Evolutionary conservation across 1,140 invertebrate species (phyloP), one percentile per base, ranked within the genome.

Genomic region (Pseudomyrmex pallidus): DNA sequence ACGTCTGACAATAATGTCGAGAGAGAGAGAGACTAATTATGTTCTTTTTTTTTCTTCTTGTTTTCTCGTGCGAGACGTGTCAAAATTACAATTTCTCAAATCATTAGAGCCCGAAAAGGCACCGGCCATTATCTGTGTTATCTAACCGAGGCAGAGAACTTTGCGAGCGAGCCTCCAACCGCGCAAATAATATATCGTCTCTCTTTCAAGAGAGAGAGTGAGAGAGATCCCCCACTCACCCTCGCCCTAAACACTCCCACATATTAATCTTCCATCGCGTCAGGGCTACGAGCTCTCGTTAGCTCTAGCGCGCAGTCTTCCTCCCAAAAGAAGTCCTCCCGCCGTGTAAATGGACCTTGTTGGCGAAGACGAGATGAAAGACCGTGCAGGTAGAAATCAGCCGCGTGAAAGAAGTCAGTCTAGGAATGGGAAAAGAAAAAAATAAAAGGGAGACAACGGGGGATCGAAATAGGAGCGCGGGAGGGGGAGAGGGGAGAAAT

Each of bases 291-390:
- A 74, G 76, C 84, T 88, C 87, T 89, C 87, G 87, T 89, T 89
- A 89, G 78, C 61, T 52, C 20, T 35, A 61, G 66, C 73, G 35
- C 64, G 13, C 52, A 35, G 56, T 73, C 52, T 76, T 62, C 63
- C 50, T 20, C 46, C 78, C 48, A 77, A 87, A 87, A 74, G 64
- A 61, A 83, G 77, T 85, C 86, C 87, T 63, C 86, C 85, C 80
- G 59, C 82, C 84, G 88, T 89, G 88, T 88, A 88, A 89, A 89
- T 88, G 88, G 87, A 86, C 63, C 88, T 86, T 73, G 87, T 88
- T 89, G 88, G 84, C 82, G 84, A 68, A 77, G 84, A 68, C 74
- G 85, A 80, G 88, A 89, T 89, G 87, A 89, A 89, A 89, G 88
- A 88, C 72, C 88, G 87, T 82, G 86, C 83, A 85, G 84, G 83